phyloP scores from a whole-genome alignment of 2,888 invertebrate genomes.

The Prenolepis imparis region DNA sequence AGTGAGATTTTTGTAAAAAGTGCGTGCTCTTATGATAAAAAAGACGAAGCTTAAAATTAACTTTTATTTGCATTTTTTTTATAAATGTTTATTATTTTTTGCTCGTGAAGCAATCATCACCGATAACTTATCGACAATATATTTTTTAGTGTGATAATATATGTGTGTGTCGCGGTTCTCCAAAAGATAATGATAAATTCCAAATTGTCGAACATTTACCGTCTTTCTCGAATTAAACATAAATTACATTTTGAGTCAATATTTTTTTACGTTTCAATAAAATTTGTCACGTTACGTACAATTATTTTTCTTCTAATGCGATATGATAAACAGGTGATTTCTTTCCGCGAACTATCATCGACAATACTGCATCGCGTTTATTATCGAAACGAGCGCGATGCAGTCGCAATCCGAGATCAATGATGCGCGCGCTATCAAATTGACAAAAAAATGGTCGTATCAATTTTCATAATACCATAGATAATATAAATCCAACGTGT shows the following conservation, averaged over 20 bases:
- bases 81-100: slow-evolving; percentile 22
- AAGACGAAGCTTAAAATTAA: slow-evolving; percentile 15
- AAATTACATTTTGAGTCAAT: too few relatives aligned
- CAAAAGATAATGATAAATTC: slow-evolving; percentile 60
- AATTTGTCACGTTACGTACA: neutral
- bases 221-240: neutral
- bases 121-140: slow-evolving; percentile 62
- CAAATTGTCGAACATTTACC: slow-evolving; percentile 49
- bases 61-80: slow-evolving; percentile 10
- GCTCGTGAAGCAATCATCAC: slow-evolving; percentile 34
- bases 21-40: neutral
- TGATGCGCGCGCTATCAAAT: slow-evolving; percentile 13
- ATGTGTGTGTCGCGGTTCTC: slow-evolving; percentile 37
- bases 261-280: neutral
- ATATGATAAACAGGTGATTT: neutral
- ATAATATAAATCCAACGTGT: neutral
- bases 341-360: neutral
- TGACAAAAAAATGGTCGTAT: neutral
- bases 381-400: slow-evolving; percentile 15
- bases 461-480: neutral
- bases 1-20: neutral
- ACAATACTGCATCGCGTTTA: neutral
- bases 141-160: slow-evolving; percentile 26
- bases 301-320: slow-evolving; percentile 2
- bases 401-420: slow-evolving; percentile 42